These are phyloP conservation scores for Philhelius pedissequus DNA, from an alignment of 2,888 invertebrate species.

Conservation along the genomic window DNA sequence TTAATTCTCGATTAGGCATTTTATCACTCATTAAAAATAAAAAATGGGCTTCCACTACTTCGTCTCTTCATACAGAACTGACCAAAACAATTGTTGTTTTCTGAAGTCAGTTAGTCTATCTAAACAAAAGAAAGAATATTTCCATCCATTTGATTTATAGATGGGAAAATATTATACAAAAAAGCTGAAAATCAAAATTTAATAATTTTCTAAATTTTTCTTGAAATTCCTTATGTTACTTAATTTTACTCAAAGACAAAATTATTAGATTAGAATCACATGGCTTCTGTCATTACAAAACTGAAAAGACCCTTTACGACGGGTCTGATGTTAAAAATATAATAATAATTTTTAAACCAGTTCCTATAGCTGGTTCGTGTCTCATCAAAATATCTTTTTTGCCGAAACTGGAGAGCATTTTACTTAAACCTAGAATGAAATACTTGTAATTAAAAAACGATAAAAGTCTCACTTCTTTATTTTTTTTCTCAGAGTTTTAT, in stretches of 20 bases:
- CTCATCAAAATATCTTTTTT: neutral
- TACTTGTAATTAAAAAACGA: slow-evolving; percentile 52
- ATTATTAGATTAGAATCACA: neutral
- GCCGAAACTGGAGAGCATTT: neutral
- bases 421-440: neutral
- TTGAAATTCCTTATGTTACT: neutral
- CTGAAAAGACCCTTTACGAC: neutral
- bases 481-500: slow-evolving; percentile 49
- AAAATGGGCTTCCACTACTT: too few species aligned
- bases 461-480: slow-evolving; percentile 30
- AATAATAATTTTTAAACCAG: neutral
- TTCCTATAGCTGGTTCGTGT: neutral
- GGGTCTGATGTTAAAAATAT: neutral
- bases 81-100: too few species aligned
- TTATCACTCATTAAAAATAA: too few species aligned
- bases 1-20: too few species aligned
- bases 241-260: neutral
- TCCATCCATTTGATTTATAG: too few species aligned
- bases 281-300: neutral
- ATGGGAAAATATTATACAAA: too few species aligned
- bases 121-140: too few species aligned
- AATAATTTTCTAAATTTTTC: neutral
- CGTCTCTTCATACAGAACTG: too few species aligned
- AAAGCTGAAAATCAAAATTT: too few species aligned
- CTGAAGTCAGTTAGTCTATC: too few species aligned